Base-by-base conservation (phyloP, 2,797 vertebrate genomes). In the Podargus strigoides region DNA sequence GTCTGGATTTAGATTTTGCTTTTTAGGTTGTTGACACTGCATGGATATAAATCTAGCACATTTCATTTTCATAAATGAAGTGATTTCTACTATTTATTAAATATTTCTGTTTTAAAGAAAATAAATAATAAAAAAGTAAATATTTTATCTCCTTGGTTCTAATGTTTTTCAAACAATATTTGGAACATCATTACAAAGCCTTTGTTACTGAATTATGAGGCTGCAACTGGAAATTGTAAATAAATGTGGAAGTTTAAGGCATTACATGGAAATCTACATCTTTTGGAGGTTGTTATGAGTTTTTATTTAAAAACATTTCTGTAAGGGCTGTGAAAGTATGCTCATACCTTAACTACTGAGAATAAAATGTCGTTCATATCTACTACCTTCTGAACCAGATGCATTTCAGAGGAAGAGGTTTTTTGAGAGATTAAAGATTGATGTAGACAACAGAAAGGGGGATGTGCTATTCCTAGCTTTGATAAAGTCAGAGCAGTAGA, bases 111-210 rank as follows among this genome's bases (percentile, higher is more conserved):
- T 83, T 74, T 49, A 78, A 81, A 72, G 4, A 4, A 6, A 76
- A 44, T 14, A 14, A 26, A 26, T 28, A 74, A 52, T 42, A 27
- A 36, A 64, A 49, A 52, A 39, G 16, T 10, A 52, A 53, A 23
- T 30, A 23, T 2, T 44, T 87, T 85, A 0, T 36, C 3, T 64
- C 5, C 6, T 7, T 21, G 3, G 1, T 64, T 67, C 7, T 63
- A 42, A 28, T 46, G 14, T 17, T 44, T 70, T 84, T 34, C 9
- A 44, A 26, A 69, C 5, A 34, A 4, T 37, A 30, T 55, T 74
- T 67, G 12, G 6, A 19, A 42, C 3, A 1, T 66, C 6, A 10
- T 74, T 89, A 28, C 1, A 3, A 28, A 7, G 8, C 0, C 21
- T 27, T 59, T 44, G 11, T 53, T 53, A n/a, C 9, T 55, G 52